Base-by-base conservation (phyloP, 2,888 invertebrate genomes). In the Macaria notata region DNA sequence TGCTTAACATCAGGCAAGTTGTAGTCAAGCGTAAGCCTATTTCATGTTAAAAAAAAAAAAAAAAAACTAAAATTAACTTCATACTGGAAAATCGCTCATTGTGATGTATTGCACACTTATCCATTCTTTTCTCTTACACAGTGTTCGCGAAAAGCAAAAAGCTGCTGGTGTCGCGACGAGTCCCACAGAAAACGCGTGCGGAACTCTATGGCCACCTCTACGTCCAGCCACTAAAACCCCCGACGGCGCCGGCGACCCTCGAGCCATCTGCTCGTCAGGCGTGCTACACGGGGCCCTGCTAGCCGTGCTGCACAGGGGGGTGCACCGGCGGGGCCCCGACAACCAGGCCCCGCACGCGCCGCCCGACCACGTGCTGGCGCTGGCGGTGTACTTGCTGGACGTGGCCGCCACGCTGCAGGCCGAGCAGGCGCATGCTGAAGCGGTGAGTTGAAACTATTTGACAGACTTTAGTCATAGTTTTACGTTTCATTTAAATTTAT, bases 351-450 rank as follows among this genome's bases (percentile, higher is more conserved):
- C 80, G 65, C 82, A 81, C 69, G 86, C 88, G 66, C 88, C 89
- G 31, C 95, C 97, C 47, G 98, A 99, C 85, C 97, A 98, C 83
- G 94, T 98, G 70, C 93, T 98, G 71, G 97, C 98, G 53, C 89
- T 98, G 58, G 94, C 96, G 49, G 93, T 98, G 9, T 98, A 97
- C 83, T 93, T 99, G 57, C 89, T 99, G 61, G 96, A 97, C 83
- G 95, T 97, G 83, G 96, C 97, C 36, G 94, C 97, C 5, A 93
- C 84, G 63, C 78, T 84, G 54, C 85, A 83, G 62, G 77, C 76
- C 43, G 86, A 85, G 71, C 66, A 68, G 3, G 73, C 75, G 47
- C 19, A 31, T 0, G 31, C 41, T 0, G 44, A 41, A 8, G 41
- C 38, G 54, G 54, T 54, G 3, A 47, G 42, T n/a, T 19, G 19